A percentile compares a stretch with the other conserved stretches of the same genome.
Evolutionary conservation across 2,113 vertebrate species (phyloP).

Genomic region (Ranitomeya imitator): DNA sequence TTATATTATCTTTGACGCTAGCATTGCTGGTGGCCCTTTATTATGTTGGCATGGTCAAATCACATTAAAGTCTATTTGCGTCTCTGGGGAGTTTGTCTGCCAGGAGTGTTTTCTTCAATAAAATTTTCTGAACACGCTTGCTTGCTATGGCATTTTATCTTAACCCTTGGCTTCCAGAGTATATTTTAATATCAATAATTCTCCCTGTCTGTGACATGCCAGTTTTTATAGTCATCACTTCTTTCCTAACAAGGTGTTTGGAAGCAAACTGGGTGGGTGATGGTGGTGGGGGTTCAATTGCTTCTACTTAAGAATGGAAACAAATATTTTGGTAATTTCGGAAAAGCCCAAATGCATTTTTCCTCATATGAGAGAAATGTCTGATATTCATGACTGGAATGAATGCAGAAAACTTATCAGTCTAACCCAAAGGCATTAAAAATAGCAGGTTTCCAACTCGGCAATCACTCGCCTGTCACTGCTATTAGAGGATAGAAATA

Average conservation of each 20-base stretch:
- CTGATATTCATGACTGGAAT: constrained; percentile 23
- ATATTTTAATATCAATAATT: background rate
- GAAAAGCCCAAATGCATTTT: background rate
- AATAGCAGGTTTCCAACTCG: background rate
- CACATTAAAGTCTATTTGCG: constrained; percentile 42
- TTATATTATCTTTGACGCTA: background rate
- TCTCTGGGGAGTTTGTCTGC: constrained; percentile 30
- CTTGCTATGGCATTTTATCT: constrained; percentile 5
- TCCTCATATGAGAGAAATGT: background rate
- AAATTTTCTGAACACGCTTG: background rate
- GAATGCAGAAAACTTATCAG: constrained; percentile 14
- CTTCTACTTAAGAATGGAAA: background rate
- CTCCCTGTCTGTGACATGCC: background rate
- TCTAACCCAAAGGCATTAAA: constrained; percentile 30
- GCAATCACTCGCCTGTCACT: constrained; percentile 12
- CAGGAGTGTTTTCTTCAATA: constrained; percentile 49
- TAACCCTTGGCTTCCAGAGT: constrained; percentile 14
- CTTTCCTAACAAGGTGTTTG: background rate
- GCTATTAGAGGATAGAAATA: background rate
- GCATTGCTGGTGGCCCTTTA: constrained; percentile 41
- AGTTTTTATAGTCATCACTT: background rate
- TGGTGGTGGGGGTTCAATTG: background rate
- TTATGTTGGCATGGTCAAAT: constrained; percentile 44
- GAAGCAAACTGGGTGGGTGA: background rate
- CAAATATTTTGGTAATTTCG: constrained; percentile 4